Percentiles rank a stretch among this genome's conserved stretches.
phyloP scores from a whole-genome alignment of 23 tunicate genomes.

The Oikopleura albicans region DNA sequence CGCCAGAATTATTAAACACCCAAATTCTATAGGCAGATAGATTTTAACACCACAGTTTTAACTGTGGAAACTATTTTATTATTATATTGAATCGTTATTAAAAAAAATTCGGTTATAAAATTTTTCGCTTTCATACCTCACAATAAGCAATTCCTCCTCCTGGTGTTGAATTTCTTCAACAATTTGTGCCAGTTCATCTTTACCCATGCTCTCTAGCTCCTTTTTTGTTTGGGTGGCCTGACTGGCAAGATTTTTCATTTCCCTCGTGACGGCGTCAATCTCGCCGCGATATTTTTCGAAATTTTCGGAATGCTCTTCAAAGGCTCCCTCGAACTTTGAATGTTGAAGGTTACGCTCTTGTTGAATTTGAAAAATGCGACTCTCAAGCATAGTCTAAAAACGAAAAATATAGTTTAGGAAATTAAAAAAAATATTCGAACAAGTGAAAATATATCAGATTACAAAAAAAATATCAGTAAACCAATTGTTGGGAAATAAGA shows the following conservation, averaged over 20 bases:
- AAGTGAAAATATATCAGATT: no score
- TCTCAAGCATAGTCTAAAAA: not conserved
- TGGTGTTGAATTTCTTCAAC: not conserved
- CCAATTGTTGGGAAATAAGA: no score
- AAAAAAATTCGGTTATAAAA: no score
- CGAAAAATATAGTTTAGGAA: no score
- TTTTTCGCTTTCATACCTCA: no score
- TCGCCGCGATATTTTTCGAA: constrained; percentile 1
- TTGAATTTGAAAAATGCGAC: not conserved
- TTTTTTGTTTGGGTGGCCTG: not conserved
- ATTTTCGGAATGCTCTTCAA: not conserved
- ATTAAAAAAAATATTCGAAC: no score
- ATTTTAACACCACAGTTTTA: no score
- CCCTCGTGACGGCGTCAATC: not conserved
- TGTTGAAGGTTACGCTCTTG: not conserved
- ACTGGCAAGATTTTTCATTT: not conserved
- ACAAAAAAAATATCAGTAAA: no score
- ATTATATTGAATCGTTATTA: no score
- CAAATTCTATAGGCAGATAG: no score
- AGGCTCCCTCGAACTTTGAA: not conserved
- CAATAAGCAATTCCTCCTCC: not conserved
- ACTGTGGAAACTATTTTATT: no score
- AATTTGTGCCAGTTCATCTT: not conserved
- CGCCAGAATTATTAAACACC: no score
- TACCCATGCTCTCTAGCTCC: not conserved